Evolutionary conservation across 1,140 invertebrate species (phyloP).

Genomic region (Oryctes rhinoceros): DNA sequence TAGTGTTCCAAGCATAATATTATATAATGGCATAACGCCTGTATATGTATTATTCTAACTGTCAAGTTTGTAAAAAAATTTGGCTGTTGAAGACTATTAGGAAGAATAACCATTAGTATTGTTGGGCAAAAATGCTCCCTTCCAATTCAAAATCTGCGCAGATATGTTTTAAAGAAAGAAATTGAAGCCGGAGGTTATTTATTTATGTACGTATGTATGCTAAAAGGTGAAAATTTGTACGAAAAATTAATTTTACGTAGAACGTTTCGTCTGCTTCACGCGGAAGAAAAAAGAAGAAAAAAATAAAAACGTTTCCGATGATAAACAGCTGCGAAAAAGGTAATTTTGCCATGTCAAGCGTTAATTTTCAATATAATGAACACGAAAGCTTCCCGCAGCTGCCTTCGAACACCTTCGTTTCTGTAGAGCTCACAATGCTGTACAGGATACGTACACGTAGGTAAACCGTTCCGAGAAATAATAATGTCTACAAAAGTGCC

Average conservation of each 20-base stretch:
- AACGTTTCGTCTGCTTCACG: background rate
- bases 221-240: background rate
- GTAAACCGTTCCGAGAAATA: constrained; percentile 9
- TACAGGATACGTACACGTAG: background rate
- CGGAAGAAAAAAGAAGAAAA: background rate
- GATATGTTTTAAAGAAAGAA: too few species aligned
- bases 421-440: background rate
- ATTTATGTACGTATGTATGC: too few species aligned
- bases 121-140: too few species aligned
- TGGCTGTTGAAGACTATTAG: too few species aligned
- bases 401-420: constrained; percentile 17
- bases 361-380: constrained; percentile 36
- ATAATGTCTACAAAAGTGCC: background rate
- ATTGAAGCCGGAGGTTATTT: too few species aligned
- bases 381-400: constrained; percentile 25
- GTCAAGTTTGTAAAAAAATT: too few species aligned
- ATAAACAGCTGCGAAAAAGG: constrained; percentile 35
- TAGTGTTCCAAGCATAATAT: too few species aligned
- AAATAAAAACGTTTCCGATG: background rate
- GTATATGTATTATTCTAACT: too few species aligned
- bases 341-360: constrained; percentile 32
- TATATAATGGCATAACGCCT: too few species aligned
- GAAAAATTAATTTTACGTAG: background rate
- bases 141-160: too few species aligned
- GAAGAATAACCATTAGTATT: too few species aligned